Percentiles rank a stretch among this genome's conserved stretches.
phyloP scores from a whole-genome alignment of 1,140 invertebrate genomes.

The Eumeta japonica region DNA sequence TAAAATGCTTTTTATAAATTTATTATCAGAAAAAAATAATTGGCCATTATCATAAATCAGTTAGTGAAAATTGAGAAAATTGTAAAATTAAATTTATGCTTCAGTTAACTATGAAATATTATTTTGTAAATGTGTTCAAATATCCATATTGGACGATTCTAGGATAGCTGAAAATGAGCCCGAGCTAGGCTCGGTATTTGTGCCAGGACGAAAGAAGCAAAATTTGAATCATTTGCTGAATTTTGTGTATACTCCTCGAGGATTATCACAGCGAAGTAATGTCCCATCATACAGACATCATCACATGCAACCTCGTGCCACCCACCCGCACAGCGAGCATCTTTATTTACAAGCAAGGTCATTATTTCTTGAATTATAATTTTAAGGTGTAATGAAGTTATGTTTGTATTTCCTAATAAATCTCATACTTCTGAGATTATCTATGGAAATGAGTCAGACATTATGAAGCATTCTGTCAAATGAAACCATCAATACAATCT shows the following conservation, averaged over 20 bases:
- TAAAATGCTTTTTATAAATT: conserved; percentile 2
- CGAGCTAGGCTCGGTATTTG: conserved; percentile 79
- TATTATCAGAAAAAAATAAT: too few relatives aligned
- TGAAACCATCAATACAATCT: too few relatives aligned
- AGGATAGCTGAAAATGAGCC: conserved; percentile 59
- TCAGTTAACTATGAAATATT: too few relatives aligned
- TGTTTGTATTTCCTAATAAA: neutral
- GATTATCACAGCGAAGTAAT: conserved; percentile 24
- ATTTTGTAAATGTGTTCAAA: too few relatives aligned
- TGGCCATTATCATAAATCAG: too few relatives aligned
- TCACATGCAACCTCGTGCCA: conserved; percentile 33
- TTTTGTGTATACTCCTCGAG: conserved; percentile 72
- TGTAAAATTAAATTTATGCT: too few relatives aligned
- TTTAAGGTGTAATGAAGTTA: conserved; percentile 2
- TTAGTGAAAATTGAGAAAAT: too few relatives aligned
- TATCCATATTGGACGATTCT: too few relatives aligned
- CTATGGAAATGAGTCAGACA: too few relatives aligned
- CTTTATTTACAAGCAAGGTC: conserved; percentile 93
- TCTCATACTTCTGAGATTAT: too few relatives aligned
- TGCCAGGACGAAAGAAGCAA: conserved; percentile 84
- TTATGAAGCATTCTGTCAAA: too few relatives aligned
- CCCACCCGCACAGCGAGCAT: conserved; percentile 78
- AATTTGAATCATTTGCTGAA: conserved; percentile 91
- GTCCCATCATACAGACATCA: conserved; percentile 32
- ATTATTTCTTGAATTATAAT: too few relatives aligned